Evolutionary conservation across 1,140 invertebrate species (phyloP).

Genomic region (Bradysia coprophila): DNA sequence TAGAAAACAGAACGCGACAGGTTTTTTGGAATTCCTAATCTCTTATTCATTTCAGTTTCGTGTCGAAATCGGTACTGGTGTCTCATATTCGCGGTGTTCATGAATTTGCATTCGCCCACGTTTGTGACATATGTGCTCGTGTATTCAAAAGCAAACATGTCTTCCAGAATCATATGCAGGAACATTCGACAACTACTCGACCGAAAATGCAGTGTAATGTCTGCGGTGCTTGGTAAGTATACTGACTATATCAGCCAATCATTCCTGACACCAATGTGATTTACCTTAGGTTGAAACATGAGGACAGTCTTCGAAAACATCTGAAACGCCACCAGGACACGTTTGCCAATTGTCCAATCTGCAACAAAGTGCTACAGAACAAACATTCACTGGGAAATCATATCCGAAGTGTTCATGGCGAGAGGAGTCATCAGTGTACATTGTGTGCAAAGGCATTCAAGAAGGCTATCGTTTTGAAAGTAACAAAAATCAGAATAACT

Average conservation of each 20-base stretch:
- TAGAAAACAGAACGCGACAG: too few relatives aligned
- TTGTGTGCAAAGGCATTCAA: background rate
- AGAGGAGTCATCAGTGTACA: background rate
- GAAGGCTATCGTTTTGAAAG: background rate
- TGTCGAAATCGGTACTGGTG: background rate
- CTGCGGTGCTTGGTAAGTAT: background rate
- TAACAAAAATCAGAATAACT: too few relatives aligned
- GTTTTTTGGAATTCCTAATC: background rate
- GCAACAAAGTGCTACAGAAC: background rate
- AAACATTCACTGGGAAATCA: background rate
- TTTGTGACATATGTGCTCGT: background rate
- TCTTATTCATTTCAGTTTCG: background rate
- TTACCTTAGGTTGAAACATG: background rate
- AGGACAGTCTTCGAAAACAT: background rate
- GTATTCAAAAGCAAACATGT: background rate
- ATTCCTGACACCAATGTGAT: too few relatives aligned
- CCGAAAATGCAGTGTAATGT: background rate
- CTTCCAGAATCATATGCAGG: background rate
- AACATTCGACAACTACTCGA: background rate
- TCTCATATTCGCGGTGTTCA: background rate
- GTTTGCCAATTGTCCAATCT: background rate
- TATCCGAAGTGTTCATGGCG: background rate
- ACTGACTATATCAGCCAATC: too few relatives aligned
- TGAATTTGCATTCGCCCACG: background rate
- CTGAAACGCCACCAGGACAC: background rate